phyloP scores from a whole-genome alignment of 2,797 vertebrate genomes.

The Novumbra hubbsi region DNA sequence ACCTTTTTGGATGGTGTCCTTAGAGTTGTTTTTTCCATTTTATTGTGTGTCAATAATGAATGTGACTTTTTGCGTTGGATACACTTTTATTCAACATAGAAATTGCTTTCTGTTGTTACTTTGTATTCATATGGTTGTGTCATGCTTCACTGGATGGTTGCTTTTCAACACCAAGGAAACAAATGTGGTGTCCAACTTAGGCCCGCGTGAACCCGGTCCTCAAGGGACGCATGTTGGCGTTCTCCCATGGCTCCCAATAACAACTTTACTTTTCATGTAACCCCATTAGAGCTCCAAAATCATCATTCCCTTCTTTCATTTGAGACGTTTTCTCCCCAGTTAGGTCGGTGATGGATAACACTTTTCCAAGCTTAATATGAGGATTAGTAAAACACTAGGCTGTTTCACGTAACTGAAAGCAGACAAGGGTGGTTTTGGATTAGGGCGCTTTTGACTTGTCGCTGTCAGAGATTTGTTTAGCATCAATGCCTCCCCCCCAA shows the following conservation, averaged over 20 bases:
- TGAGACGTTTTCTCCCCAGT: neutral
- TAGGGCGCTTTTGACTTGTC: neutral
- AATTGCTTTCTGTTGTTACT: conserved; percentile 27
- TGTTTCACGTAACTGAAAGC: neutral
- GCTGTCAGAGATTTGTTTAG: neutral
- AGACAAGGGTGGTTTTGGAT: neutral
- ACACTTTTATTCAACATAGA: conserved; percentile 3
- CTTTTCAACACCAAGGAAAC: conserved; percentile 18
- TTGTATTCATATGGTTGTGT: conserved; percentile 23
- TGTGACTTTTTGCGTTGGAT: conserved; percentile 17
- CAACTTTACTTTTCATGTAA: too few relatives aligned
- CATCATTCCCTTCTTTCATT: neutral
- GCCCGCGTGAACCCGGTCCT: neutral
- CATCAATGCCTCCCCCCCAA: neutral
- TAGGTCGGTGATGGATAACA: neutral
- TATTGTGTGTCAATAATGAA: conserved; percentile 26
- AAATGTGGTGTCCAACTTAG: conserved; percentile 16
- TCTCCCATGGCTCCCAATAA: too few relatives aligned
- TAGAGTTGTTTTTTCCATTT: neutral
- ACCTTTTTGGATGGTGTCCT: neutral
- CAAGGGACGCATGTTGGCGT: too few relatives aligned
- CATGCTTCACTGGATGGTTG: conserved; percentile 13
- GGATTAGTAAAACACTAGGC: neutral
- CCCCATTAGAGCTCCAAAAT: neutral
- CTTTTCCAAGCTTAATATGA: neutral